Evolutionary conservation across 2,113 vertebrate genomes (phyloP).

Genomic region (Lipotes vexillifer): DNA sequence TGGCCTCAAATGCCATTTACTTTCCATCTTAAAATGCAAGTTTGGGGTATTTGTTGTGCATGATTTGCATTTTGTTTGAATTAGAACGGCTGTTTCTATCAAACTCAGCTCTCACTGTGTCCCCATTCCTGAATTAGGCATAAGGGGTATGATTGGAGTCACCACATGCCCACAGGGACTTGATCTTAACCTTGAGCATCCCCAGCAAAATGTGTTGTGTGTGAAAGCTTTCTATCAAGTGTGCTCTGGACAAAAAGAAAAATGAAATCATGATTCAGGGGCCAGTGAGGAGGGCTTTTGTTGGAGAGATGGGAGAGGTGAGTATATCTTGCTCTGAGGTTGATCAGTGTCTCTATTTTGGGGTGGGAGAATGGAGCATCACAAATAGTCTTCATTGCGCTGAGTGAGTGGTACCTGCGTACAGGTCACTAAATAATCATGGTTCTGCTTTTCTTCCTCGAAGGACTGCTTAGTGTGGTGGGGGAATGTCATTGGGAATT

Average conservation of each 20-base stretch:
- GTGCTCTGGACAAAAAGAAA: not conserved
- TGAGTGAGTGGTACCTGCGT: fast-evolving
- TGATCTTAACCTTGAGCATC: not conserved
- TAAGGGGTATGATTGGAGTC: not conserved
- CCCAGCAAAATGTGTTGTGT: not conserved
- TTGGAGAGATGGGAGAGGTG: not conserved
- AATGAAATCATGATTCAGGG: not conserved
- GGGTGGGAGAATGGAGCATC: not conserved
- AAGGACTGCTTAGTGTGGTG: not conserved
- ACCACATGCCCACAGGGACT: not conserved
- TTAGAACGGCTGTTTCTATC: not conserved
- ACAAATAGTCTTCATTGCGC: not conserved
- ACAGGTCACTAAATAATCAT: not conserved
- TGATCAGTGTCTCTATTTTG: not conserved
- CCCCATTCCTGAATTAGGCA: not conserved
- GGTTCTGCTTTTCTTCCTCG: not conserved
- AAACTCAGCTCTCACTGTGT: not conserved
- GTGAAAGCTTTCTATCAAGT: not conserved
- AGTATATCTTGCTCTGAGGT: not conserved
- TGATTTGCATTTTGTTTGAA: not conserved
- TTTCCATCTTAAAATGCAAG: not conserved
- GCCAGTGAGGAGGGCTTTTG: not conserved
- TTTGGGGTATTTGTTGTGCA: not conserved
- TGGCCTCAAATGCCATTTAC: not conserved
- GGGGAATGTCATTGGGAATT: not conserved